Evolutionary conservation across 1,140 invertebrate species (phyloP), one percentile per base, ranked within the genome.

Genomic region (Lordiphosa mommai): DNA sequence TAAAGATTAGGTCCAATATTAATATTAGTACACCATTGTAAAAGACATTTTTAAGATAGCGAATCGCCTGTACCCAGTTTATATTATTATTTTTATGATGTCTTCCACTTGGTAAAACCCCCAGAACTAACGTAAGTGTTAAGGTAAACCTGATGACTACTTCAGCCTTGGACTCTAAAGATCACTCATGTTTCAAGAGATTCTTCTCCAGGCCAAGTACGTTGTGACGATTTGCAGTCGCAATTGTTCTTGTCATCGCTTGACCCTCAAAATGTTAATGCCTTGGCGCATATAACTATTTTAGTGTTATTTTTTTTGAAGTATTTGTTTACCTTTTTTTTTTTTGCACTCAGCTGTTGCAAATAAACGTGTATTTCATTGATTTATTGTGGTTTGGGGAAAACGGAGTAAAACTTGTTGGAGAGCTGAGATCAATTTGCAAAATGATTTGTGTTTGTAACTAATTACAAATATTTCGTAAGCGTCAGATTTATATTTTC

Each of bases 31-130:
- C 59, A 64, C 55, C 55, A 55, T 73, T 73, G 69, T 79, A 79
- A 79, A 79, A 47, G 69, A 48, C 67, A 74, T 70, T 66, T 79
- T 82, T 79, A 61, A 79, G 74, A 82, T 79, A 79, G 73, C 74
- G 44, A 66, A 58, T 52, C 20, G 58, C 50, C 13, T 32, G 27
- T 32, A 38, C 63, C 43, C 52, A 50, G 44, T 50, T 66, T 58
- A 57, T 66, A 33, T 17, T 6, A 23, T 58, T 58, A n/a, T 50
- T 47, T 48, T 17, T 76, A 72, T 30, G 68, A 30, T 36, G 60
- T 20, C 44, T 37, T 14, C 51, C 36, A 47, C 55, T 61, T 58
- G 58, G 70, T 64, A 57, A 57, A 50, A 50, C 58, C 49, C 52
- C 61, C 52, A 65, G 32, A 57, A 47, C 52, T 33, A 27, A 44